Base-by-base conservation (phyloP, 2,888 invertebrate species). In the Hydriomena furcata region DNA sequence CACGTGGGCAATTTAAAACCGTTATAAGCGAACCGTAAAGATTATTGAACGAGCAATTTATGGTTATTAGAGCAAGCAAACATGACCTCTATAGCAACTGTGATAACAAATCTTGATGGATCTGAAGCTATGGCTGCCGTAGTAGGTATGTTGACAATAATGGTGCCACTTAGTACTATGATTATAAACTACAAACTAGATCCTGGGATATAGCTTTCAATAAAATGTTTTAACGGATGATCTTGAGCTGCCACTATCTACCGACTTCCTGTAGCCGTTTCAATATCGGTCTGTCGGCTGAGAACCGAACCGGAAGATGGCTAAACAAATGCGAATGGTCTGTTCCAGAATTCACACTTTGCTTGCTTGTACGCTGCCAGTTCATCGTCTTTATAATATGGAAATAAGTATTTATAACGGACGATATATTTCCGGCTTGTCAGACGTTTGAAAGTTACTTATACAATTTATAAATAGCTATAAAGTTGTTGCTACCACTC, bases 41-140 rank as follows among this genome's bases (percentile, higher is more conserved):
- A 32, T 23, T 20, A 20, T 24, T 24, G 35, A 31, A 36, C 28
- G 28, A 38, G 8, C 17, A 24, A 37, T 32, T 35, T 52, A 42
- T 27, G 23, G 21, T 28, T 44, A 44, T 27, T 32, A 13, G 32
- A 32, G 32, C 32, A 34, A 44, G 44, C 32, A 28, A 40, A 40
- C 20, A 37, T 40, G 24, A 44, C 44, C 30, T 35, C 34, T 27
- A 28, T 23, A 42, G 10, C 17, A 23, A 11, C 24, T 20, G 25
- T 24, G 50, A 44, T 50, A 44, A 50, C 17, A 20, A 44, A 44
- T 37, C 31, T 32, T 50, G 49, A 50, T 38, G 31, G 43, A 50
- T 44, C 36, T 31, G 7, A 27, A 30, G 28, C 17, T n/a, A 21
- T 44, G 12, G 30, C 5, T 38, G 32, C 21, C 13, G 23, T 21